phyloP scores from a whole-genome alignment of 2,113 vertebrate species.

The Oreochromis aureus region DNA sequence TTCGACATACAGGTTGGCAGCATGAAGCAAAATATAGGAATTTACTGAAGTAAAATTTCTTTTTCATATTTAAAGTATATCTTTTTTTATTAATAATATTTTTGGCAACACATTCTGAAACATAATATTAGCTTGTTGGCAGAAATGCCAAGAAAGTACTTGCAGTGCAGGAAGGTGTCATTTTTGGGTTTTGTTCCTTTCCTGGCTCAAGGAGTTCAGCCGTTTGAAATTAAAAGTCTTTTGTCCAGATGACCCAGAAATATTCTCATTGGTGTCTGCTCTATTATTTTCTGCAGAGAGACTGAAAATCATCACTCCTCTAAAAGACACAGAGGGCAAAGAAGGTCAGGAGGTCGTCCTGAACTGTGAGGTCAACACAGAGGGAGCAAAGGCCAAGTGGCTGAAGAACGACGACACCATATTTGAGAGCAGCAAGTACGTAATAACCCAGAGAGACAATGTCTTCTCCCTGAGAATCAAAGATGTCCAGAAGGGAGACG shows the following conservation, averaged over 20 bases:
- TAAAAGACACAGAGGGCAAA: conserved; percentile 84
- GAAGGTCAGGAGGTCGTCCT: conserved; percentile 90
- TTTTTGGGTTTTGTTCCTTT: too few species aligned
- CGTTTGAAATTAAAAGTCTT: not conserved
- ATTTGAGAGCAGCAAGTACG: conserved; percentile 92
- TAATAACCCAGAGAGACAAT: conserved; percentile 89
- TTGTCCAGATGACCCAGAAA: not conserved
- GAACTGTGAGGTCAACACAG: conserved; percentile 95
- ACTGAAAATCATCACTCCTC: conserved; percentile 88
- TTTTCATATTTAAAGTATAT: not conserved
- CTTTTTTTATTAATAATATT: not conserved
- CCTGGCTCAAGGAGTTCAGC: not conserved
- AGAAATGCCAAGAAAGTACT: not conserved
- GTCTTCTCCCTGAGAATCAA: conserved; percentile 91
- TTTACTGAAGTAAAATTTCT: not conserved
- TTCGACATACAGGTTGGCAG: not conserved
- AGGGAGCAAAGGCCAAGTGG: conserved; percentile 97
- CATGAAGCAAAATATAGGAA: not conserved
- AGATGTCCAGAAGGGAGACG: conserved; percentile 83
- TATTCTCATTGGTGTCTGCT: not conserved
- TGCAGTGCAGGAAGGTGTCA: not conserved
- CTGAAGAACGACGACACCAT: conserved; percentile 87
- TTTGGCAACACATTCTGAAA: not conserved
- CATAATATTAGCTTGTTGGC: not conserved
- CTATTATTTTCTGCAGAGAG: conserved; percentile 76